Percentiles rank a stretch among this genome's conserved stretches.
Conservation (phyloP, 2,113 vertebrate genomes). For the Xyrauchen texanus region DNA sequence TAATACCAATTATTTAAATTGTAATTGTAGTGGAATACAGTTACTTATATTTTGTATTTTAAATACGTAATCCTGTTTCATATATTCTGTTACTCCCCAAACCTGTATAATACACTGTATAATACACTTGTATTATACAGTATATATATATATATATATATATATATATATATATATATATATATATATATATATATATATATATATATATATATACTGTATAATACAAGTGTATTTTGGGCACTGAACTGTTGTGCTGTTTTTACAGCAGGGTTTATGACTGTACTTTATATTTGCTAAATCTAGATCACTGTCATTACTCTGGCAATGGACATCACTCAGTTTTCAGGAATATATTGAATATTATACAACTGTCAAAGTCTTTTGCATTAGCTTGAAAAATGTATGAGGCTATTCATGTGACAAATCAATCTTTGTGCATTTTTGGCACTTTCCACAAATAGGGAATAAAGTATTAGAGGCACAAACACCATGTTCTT, state of each 20-base stretch:
- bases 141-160: no score
- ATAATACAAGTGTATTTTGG: background rate
- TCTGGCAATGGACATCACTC: conserved; percentile 13
- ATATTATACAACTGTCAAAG: conserved; percentile 2
- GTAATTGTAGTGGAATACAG: no score
- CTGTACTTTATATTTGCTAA: conserved; percentile 32
- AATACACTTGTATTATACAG: no score
- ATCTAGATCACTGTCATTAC: conserved; percentile 62
- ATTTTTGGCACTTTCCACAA: background rate
- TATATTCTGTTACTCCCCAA: no score
- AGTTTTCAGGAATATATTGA: conserved; percentile 3
- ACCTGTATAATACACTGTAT: no score
- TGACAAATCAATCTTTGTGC: background rate
- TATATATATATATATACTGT: no score
- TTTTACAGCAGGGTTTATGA: conserved; percentile 9
- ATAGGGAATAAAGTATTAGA: background rate
- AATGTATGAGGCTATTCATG: background rate
- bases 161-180: no score
- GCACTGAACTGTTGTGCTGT: background rate
- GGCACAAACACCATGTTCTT: background rate
- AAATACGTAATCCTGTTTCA: no score
- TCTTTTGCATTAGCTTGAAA: no score
- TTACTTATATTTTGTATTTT: no score
- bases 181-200: no score
- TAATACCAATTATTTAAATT: no score